A percentile compares a stretch with the other conserved stretches of the same genome.
Conservation (phyloP, 2,113 vertebrate species). For the Hyperopisus bebe region DNA sequence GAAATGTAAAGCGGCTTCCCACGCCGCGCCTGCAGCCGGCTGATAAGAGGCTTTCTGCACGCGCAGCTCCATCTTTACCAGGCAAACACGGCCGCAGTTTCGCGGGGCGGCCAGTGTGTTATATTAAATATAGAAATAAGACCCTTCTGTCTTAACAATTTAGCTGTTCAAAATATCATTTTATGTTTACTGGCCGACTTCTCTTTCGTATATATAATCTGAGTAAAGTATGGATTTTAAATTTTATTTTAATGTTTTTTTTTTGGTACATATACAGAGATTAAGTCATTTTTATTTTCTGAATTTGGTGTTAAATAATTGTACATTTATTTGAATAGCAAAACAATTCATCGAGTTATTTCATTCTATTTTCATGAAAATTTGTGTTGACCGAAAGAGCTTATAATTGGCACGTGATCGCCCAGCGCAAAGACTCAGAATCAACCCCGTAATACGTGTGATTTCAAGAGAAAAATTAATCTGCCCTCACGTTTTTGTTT, state of each 20-base stretch:
- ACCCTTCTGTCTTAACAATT: background rate
- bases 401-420: background rate
- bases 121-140: background rate
- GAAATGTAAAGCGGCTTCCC: constrained; percentile 26
- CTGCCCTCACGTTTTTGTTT: background rate
- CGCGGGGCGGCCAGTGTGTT: constrained; percentile 29
- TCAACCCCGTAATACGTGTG: background rate
- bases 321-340: constrained; percentile 28
- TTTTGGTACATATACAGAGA: background rate
- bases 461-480: background rate
- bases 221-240: background rate
- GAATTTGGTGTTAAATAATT: background rate
- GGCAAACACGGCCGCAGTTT: constrained; percentile 38
- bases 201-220: background rate
- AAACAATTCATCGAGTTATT: constrained; percentile 41
- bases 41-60: constrained; percentile 47
- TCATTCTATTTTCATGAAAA: background rate
- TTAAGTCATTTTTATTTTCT: background rate
- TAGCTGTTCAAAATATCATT: background rate
- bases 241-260: background rate
- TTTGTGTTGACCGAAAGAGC: background rate
- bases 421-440: background rate
- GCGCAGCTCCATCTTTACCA: constrained; percentile 42
- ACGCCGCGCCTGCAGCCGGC: constrained; percentile 35
- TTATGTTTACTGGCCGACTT: background rate